Evolutionary conservation across 2,797 vertebrate genomes (phyloP), one percentile per base, ranked within the genome.

Genomic region (Danionella dracula): DNA sequence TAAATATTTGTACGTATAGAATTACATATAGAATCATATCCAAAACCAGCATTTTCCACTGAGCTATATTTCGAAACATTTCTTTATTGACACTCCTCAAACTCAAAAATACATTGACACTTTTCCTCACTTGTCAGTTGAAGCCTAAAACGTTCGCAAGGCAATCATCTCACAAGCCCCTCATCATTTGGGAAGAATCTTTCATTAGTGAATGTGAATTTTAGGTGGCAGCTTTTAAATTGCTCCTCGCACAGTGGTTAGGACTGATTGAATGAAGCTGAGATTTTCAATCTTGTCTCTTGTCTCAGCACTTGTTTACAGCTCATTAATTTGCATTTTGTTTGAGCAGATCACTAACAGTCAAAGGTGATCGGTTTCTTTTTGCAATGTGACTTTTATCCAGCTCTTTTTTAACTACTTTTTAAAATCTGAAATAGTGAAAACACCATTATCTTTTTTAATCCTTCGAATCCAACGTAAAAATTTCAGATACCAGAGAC

Each of bases 151-250:
- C 13, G 27, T 40, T 21, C n/a, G 34, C 21, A 4, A 48, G n/a
- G 40, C 64, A 66, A 49, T 57, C 44, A 41, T 21, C 42, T 48
- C 4, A 31, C 42, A 56, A 56, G 10, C 40, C 40, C 27, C 29
- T 66, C 19, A 29, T 56, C 9, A 21, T 49, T 38, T 11, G 1
- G 4, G 32, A 38, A 38, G 15, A 56, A 38, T 31, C 11, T 38
- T 37, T 56, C 5, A 48, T 66, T 66, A 19, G 41, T 32, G 31
- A 27, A 56, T 40, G 19, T n/a, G 29, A 17, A 15, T 55, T 46
- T 65, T 29, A 65, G 19, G 19, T 29, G 15, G 21, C 62, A 55
- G 41, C 32, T 35, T 65, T 45, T 37, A 34, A 65, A 54, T 45
- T 55, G 50, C 31, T 9, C 13, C 20, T 54, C 19, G 1, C 23